Evolutionary conservation across 2,888 invertebrate genomes (phyloP), one percentile per base, ranked within the genome.

Genomic region (Cosmopolites sordidus): DNA sequence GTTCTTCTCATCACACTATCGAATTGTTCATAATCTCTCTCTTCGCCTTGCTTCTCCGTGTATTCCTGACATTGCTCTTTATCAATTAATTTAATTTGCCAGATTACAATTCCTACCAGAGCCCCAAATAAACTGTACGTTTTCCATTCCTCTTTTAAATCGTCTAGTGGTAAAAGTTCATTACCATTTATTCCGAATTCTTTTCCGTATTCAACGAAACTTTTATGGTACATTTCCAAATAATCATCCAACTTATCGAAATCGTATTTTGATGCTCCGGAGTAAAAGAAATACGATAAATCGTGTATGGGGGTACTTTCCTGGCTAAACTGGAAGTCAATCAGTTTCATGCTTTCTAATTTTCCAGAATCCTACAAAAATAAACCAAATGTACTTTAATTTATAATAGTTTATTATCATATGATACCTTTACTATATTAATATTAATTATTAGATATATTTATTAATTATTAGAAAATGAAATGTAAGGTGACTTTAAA

Each of bases 271-370:
- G 59, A 57, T 22, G 63, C 61, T 27, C 64, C 64, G 11, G 64
- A 62, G 29, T 65, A 67, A 29, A 70, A 54, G 47, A 63, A 47
- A 43, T 70, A 69, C 1, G 63, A 51, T 30, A 70, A 46, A 48
- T 70, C 70, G 16, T 61, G 46, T 5, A 59, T 64, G 1, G 63
- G 64, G 4, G 62, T 57, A 6, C 50, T 58, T 8, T 54, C 46
- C 11, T 17, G 15, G 1, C 48, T 27, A 4, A 59, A 37, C 56
- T 62, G 62, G 47, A 59, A 58, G 18, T 62, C 62, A 15, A 60
- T 18, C 15, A 60, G n/a, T 44, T 54, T 59, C 2, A 60, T 38
- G 15, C 54, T 46, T 38, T 56, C 48, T 15, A 60, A 48, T 38
- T 59, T 43, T 22, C 56, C 58, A 17, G 48, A 37, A 11, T 55